Conservation (phyloP, 1,140 invertebrate species). For the Halesus radiatus region DNA sequence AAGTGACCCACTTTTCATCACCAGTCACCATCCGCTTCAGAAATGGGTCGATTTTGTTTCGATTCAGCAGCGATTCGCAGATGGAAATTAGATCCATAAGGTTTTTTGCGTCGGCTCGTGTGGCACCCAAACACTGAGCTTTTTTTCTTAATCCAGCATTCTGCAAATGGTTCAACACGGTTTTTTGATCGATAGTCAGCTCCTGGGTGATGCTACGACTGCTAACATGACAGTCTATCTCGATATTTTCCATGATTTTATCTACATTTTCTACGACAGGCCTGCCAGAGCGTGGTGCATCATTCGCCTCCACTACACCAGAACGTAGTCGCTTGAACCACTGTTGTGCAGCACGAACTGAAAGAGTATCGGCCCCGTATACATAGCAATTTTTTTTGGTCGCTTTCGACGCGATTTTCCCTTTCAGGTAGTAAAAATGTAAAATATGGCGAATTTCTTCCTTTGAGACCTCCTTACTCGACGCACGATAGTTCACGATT, state of each 20-base stretch:
- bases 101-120: slow-evolving; percentile 23
- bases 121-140: slow-evolving; percentile 14
- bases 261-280: background rate
- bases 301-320: slow-evolving; percentile 23
- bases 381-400: slow-evolving; percentile 11
- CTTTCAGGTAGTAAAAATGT: slow-evolving; percentile 27
- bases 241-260: slow-evolving; percentile 23
- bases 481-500: slow-evolving; percentile 21
- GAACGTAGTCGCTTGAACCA: slow-evolving; percentile 9
- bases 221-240: slow-evolving; percentile 16
- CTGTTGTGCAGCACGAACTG: slow-evolving; percentile 21
- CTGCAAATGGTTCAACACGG: slow-evolving; percentile 5
- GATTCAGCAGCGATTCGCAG: slow-evolving; percentile 23
- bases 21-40: slow-evolving; percentile 13
- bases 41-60: slow-evolving; percentile 20
- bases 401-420: slow-evolving; percentile 15
- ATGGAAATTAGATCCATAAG: too few relatives aligned
- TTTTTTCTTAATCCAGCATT: slow-evolving; percentile 10
- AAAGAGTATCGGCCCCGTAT: slow-evolving; percentile 23
- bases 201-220: slow-evolving; percentile 22
- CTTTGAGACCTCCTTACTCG: slow-evolving; percentile 14
- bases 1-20: slow-evolving; percentile 18
- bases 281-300: slow-evolving; percentile 19
- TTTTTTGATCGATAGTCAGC: slow-evolving; percentile 17
- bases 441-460: slow-evolving; percentile 27